Base-by-base conservation (phyloP, 2,797 vertebrate species). In the Gobionotothen gibberifrons region DNA sequence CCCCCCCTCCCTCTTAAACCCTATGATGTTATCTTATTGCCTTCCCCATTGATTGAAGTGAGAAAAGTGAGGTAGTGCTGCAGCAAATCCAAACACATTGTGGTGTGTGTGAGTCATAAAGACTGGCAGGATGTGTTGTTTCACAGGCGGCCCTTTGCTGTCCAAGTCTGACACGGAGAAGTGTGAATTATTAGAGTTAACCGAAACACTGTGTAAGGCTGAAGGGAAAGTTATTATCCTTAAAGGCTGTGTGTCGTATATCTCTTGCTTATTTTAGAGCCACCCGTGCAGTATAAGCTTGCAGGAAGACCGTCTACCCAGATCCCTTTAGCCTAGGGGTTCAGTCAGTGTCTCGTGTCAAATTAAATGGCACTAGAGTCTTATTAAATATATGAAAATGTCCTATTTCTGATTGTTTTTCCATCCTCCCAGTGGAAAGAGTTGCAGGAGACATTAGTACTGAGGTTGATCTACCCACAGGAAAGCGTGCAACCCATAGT, bases 21-120 rank as follows among this genome's bases (percentile, higher is more conserved):
- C 29, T 15, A 49, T 52, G 58, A 65, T 83, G 71, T 58, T 72
- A 57, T 75, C 56, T 55, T 15, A 22, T 26, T 59, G 58, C 17
- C 14, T 42, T 52, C 6, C 32, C 49, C 9, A 42, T 66, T 59
- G 63, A 72, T 74, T 22, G 13, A 55, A 7, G 67, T 15, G 60
- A 60, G 58, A 16, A 22, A 67, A 72, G 56, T 69, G 83, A 80
- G 52, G 79, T 43, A 43, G 70, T 59, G 74, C 47, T 79, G 80
- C 84, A 84, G 71, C 65, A 83, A 69, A 79, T 72, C 65, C 60
- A 17, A 63, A 70, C 70, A 65, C 74, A 55, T 79, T 43, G n/a
- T 47, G 6, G 65, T 72, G 21, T 58, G 76, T 43, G 71, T 85
- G 86, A 85, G 61, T 86, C 83, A 88, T 36, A 0, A 59, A 60